Base-by-base conservation (phyloP, 2,113 vertebrate species). In the Gambusia affinis region DNA sequence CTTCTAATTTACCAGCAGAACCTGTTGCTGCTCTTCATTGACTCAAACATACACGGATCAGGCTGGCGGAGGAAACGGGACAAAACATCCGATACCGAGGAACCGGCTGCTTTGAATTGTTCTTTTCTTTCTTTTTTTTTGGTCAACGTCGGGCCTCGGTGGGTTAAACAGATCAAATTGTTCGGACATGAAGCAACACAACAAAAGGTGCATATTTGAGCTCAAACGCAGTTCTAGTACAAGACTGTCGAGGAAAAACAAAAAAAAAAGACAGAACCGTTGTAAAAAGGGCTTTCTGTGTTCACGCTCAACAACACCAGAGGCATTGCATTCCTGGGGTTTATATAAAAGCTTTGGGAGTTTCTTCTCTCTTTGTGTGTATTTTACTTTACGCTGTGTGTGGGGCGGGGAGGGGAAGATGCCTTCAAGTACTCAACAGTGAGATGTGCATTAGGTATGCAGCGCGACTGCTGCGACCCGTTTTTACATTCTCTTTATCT, bases 201-300 rank as follows among this genome's bases (percentile, higher is more conserved):
- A 82, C 76, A 72, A 89, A 42, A 88, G 89, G 92, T 91, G 92
- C 90, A 90, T 87, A 85, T 87, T 83, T 86, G 87, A 90, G 85
- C 90, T 91, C 85, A 86, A 54, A 90, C 75, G 83, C 88, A 88
- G 89, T 88, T 76, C 76, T 88, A 90, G 85, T 87, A 88, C 84
- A 91, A 87, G 88, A 92, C 90, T 92, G 89, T 85, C 82, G 4
- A 3, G 2, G 2, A 39, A 19, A 62, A 77, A 85, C 87, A 87
- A 12, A 17, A 66, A 76, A 76, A 84, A 87, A 87, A 87, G 77
- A 85, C 76, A 82, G 67, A 84, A 79, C 73, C 71, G 79, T 31
- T 92, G 91, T 94, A 91, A 91, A 94, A 94, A 95, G 94, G 93
- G 93, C 92, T 94, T 94, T 94, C 87, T 93, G 90, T 92, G 91